Evolutionary conservation across 2,113 vertebrate genomes (phyloP), one percentile per base, ranked within the genome.

Genomic region (Tragelaphus buxtoni): DNA sequence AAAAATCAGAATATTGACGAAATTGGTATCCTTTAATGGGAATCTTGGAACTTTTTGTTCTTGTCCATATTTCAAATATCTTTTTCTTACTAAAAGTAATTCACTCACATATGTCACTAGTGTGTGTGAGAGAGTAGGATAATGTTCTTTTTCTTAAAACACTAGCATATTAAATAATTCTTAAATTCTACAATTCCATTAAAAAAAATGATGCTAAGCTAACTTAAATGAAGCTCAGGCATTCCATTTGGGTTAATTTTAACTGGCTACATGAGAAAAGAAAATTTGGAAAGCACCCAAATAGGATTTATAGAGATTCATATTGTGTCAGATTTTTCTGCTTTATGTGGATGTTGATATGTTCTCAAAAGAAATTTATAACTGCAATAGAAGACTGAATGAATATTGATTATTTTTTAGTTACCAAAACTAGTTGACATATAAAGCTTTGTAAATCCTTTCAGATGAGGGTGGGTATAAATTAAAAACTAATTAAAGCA

Each of bases 351-450:
- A 83, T 97, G 65, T 47, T 97, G 79, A 76, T 85, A 89, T 60
- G 7, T 69, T 97, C 83, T 96, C 58, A 93, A 83, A 95, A 96
- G 32, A 95, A 95, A 97, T 97, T 98, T 98, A 97, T 96, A 97
- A 95, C 94, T 76, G 60, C 87, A 88, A 85, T 95, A 95, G 55
- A 96, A 96, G 97, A 81, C 35, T 30, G 49, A 95, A 96, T 97
- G 65, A 69, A 81, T 97, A 97, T 97, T 97, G 97, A 97, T 97
- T 97, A 95, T 93, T 97, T 97, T 97, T 97, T 97, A 94, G 96
- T 93, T 95, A 97, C 92, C 26, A 42, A 93, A 97, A 94, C 92
- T 90, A 96, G 97, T 97, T 97, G 95, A 90, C 60, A 94, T 87
- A 95, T 95, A 95, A 97, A 97, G 85, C 95, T 97, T 92, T 96